Conservation (phyloP, 2,797 vertebrate species). For the Hipposideros larvatus region DNA sequence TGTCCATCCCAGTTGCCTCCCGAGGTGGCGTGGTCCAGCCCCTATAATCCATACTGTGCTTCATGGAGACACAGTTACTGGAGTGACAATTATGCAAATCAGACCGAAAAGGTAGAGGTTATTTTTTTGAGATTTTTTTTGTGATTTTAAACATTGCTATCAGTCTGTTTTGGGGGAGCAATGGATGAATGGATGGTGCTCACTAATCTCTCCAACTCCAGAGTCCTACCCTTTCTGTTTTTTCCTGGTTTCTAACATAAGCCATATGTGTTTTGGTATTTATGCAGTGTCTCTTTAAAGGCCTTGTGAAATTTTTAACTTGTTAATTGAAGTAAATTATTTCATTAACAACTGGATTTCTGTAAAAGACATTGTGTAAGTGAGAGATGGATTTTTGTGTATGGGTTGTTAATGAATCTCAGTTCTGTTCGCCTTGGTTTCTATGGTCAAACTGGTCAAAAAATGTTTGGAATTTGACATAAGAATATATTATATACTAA, state of each 20-base stretch:
- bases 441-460: background rate
- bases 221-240: background rate
- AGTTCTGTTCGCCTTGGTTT: background rate
- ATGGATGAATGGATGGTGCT: background rate
- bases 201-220: background rate
- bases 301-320: slow-evolving; percentile 23
- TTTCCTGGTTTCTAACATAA: background rate
- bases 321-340: slow-evolving; percentile 56
- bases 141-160: background rate
- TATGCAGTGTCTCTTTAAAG: background rate
- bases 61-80: slow-evolving; percentile 92
- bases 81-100: slow-evolving; percentile 97
- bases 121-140: slow-evolving; percentile 45
- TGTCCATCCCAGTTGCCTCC: slow-evolving; percentile 96
- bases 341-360: slow-evolving; percentile 39
- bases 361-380: background rate
- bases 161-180: background rate
- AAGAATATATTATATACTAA: background rate
- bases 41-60: slow-evolving; percentile 95
- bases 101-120: slow-evolving; percentile 92
- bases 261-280: background rate
- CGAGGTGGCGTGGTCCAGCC: slow-evolving; percentile 96
- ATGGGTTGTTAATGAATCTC: background rate
- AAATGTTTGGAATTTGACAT: slow-evolving; percentile 1
- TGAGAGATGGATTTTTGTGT: slow-evolving; percentile 31